Evolutionary conservation across 2,797 vertebrate genomes (phyloP).

Genomic region (Sebastes elongatus): DNA sequence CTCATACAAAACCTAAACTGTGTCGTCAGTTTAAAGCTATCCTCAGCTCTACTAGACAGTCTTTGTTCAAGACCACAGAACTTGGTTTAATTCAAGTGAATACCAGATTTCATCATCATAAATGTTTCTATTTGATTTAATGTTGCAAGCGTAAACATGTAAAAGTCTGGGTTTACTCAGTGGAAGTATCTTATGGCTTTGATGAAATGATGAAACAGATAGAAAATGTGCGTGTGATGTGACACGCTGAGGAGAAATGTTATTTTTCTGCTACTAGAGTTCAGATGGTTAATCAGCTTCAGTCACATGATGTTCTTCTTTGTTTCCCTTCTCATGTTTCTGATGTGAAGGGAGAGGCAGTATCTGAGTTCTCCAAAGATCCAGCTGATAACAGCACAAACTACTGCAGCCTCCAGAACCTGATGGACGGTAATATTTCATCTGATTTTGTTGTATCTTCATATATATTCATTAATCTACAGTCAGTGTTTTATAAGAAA

Average conservation of each 20-base stretch:
- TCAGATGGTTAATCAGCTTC: not conserved
- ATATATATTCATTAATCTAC: not conserved
- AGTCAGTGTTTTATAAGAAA: not conserved
- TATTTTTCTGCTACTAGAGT: not conserved
- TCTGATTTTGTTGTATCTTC: not conserved
- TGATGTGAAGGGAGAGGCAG: constrained; percentile 50
- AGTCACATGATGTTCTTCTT: not conserved
- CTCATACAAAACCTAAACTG: not conserved
- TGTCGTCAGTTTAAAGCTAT: not conserved
- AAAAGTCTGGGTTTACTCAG: not conserved
- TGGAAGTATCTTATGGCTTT: not conserved
- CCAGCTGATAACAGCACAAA: constrained; percentile 53
- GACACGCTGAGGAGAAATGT: not conserved
- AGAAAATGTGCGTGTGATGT: not conserved
- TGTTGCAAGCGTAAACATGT: not conserved
- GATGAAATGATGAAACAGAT: not conserved
- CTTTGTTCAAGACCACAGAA: not conserved
- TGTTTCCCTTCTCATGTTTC: not conserved
- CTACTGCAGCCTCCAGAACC: constrained; percentile 73
- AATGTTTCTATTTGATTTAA: not conserved
- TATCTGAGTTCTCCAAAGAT: constrained; percentile 29
- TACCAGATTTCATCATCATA: not conserved
- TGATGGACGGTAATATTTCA: constrained; percentile 48
- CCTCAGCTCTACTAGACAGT: not conserved
- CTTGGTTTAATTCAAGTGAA: not conserved